Evolutionary conservation across 1,140 invertebrate species (phyloP).

Genomic region (Lethrus apterus): DNA sequence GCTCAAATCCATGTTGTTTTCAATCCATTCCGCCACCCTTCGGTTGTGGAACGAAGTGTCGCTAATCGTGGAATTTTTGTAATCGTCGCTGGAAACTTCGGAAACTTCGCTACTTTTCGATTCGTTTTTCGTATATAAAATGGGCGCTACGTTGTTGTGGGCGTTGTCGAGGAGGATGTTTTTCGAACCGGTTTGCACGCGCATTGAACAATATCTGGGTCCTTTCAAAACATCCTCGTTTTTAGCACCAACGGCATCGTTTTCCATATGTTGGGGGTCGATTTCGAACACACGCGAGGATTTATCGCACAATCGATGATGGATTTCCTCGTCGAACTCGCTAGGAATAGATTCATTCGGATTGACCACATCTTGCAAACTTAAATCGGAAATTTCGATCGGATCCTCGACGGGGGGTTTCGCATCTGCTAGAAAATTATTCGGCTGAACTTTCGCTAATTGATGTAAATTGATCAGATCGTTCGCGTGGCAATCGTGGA

Average conservation of each 20-base stretch:
- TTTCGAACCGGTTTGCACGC: constrained; percentile 63
- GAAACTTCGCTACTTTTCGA: constrained; percentile 13
- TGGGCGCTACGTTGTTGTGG: constrained; percentile 56
- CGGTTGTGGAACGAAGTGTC: constrained; percentile 31
- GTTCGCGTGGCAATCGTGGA: constrained; percentile 24
- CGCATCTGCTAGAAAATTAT: constrained; percentile 30
- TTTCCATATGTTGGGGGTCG: constrained; percentile 16
- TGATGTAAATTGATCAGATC: constrained; percentile 14
- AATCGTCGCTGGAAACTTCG: constrained; percentile 25
- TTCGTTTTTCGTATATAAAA: constrained; percentile 50
- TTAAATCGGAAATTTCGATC: too few relatives aligned
- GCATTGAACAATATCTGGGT: constrained; percentile 62
- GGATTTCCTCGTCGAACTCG: too few relatives aligned
- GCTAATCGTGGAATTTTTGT: constrained; percentile 23
- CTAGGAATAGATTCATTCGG: too few relatives aligned
- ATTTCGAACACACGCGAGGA: constrained; percentile 24
- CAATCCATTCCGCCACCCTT: constrained; percentile 35
- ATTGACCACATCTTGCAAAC: too few relatives aligned
- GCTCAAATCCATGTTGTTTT: constrained; percentile 26
- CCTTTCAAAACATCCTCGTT: constrained; percentile 43
- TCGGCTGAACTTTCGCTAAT: constrained; percentile 37
- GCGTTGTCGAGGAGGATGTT: constrained; percentile 72
- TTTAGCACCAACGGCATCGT: constrained; percentile 23
- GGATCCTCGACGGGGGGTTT: too few relatives aligned
- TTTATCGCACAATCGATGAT: constrained; percentile 52